phyloP scores from a whole-genome alignment of 1,140 invertebrate genomes.

The Euwallacea similis region DNA sequence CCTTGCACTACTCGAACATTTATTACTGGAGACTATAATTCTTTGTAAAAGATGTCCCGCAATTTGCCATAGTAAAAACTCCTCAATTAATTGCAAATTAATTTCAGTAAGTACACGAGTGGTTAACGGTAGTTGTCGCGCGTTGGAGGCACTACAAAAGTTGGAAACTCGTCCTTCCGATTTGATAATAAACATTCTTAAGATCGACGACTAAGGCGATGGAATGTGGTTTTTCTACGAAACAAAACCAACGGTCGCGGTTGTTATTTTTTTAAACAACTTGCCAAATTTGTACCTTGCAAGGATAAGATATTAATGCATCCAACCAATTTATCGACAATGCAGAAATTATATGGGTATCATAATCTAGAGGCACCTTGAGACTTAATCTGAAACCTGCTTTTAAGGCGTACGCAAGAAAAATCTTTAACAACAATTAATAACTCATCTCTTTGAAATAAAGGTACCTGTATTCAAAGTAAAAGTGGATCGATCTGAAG shows the following conservation, averaged over 20 bases:
- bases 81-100: too few relatives aligned
- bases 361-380: not conserved
- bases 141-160: not conserved
- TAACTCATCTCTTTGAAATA: constrained; percentile 1
- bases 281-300: constrained; percentile 19
- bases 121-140: not conserved
- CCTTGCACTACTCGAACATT: constrained; percentile 8
- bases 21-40: too few relatives aligned
- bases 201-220: constrained; percentile 4
- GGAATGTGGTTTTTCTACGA: constrained; percentile 24
- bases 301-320: constrained; percentile 6
- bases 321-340: constrained; percentile 10
- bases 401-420: not conserved
- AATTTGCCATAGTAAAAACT: too few relatives aligned
- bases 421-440: not conserved
- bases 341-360: not conserved
- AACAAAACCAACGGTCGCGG: constrained; percentile 6
- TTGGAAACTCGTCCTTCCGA: not conserved
- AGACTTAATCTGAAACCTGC: not conserved
- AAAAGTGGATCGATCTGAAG: not conserved
- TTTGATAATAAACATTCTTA: constrained; percentile 21
- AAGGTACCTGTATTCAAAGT: not conserved
- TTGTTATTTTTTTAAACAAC: constrained; percentile 3
- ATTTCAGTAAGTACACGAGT: too few relatives aligned
- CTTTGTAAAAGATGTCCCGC: too few relatives aligned